phyloP scores from a whole-genome alignment of 2,888 invertebrate genomes.

The Ochlodes sylvanus region DNA sequence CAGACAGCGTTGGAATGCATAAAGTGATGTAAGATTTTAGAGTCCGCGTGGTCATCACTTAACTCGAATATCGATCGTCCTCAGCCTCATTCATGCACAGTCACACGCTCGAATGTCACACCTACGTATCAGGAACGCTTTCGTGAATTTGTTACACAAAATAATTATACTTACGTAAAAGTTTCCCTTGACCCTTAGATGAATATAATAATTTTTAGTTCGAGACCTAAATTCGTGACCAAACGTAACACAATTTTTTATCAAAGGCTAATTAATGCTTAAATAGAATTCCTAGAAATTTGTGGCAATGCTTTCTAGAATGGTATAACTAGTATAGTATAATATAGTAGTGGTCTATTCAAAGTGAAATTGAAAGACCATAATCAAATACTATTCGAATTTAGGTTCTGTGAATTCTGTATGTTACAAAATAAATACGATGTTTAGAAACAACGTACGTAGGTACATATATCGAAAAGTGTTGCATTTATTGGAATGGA shows the following conservation, averaged over 20 bases:
- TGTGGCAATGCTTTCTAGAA: too few species aligned
- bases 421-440: too few species aligned
- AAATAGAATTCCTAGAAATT: too few species aligned
- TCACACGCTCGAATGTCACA: slow-evolving; percentile 46
- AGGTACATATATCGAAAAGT: slow-evolving; percentile 49
- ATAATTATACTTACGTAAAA: not conserved
- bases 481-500: slow-evolving; percentile 58
- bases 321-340: too few species aligned
- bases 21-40: slow-evolving; percentile 24
- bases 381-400: not conserved
- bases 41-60: slow-evolving; percentile 53
- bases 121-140: slow-evolving; percentile 14
- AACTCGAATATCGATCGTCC: slow-evolving; percentile 56
- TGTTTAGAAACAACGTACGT: slow-evolving; percentile 3
- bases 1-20: slow-evolving; percentile 22
- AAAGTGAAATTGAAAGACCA: too few species aligned
- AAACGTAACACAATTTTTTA: too few species aligned
- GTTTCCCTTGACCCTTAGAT: not conserved
- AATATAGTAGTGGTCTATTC: too few species aligned
- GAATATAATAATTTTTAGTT: not conserved
- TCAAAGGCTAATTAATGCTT: too few species aligned
- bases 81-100: slow-evolving; percentile 55
- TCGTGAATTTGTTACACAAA: too few species aligned
- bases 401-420: too few species aligned
- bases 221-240: not conserved